Evolutionary conservation across 2,797 vertebrate species (phyloP).

Genomic region (Anomalospiza imberbis): DNA sequence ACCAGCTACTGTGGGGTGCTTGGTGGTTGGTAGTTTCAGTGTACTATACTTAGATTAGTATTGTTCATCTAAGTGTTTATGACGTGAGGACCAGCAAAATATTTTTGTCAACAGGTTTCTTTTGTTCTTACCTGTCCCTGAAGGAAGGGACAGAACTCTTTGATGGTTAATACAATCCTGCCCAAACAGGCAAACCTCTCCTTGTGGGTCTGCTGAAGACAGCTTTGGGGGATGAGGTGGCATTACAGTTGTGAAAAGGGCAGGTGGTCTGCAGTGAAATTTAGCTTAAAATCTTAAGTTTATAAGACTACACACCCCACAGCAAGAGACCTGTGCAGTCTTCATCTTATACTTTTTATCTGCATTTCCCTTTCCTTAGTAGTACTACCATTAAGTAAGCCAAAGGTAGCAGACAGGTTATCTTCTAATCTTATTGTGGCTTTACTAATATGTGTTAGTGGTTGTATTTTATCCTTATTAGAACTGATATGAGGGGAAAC

Average conservation of each 20-base stretch:
- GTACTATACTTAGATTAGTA: background rate
- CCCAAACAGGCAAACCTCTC: background rate
- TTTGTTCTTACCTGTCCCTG: background rate
- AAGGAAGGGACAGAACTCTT: background rate
- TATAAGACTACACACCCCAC: background rate
- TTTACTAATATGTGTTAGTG: background rate
- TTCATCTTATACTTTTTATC: background rate
- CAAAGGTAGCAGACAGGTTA: background rate
- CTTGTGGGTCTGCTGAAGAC: fast-evolving
- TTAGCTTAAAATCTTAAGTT: background rate
- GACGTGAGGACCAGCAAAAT: background rate
- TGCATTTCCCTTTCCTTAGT: background rate
- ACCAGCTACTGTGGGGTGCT: background rate
- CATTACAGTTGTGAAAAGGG: background rate
- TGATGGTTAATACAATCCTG: background rate
- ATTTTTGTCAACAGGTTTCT: background rate
- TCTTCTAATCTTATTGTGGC: background rate
- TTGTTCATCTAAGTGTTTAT: background rate
- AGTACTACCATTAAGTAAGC: background rate
- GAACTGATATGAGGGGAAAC: background rate
- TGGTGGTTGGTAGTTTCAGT: background rate
- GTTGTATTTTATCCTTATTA: background rate
- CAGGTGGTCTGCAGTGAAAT: background rate
- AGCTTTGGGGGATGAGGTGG: background rate
- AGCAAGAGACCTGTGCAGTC: background rate